These are phyloP conservation scores for Drosophila paranaensis DNA, from an alignment of 2,888 invertebrate genomes.

Conservation along the genomic window DNA sequence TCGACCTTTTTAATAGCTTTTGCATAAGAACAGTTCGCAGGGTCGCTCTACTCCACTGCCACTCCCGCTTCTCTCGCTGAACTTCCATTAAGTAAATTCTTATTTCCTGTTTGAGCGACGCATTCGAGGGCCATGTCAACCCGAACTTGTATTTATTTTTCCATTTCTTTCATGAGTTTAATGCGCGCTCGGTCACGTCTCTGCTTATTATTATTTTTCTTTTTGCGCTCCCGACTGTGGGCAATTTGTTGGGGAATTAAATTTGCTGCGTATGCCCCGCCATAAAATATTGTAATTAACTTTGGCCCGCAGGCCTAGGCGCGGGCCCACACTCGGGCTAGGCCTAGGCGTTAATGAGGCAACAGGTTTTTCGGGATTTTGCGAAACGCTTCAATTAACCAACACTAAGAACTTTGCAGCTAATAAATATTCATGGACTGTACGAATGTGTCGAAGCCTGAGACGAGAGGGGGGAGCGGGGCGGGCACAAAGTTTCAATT, in stretches of 20 bases:
- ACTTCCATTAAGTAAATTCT: not conserved
- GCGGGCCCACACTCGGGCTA: not conserved
- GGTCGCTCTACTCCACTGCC: not conserved
- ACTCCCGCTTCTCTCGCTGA: not conserved
- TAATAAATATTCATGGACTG: slow-evolving; percentile 73
- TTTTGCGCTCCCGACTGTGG: slow-evolving; percentile 18
- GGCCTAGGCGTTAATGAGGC: slow-evolving; percentile 62
- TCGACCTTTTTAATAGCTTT: not conserved
- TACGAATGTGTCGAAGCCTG: slow-evolving; percentile 1
- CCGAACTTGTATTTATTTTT: slow-evolving; percentile 20
- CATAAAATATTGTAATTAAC: slow-evolving; percentile 73
- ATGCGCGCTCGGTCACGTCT: slow-evolving; percentile 41
- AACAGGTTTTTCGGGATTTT: slow-evolving; percentile 62
- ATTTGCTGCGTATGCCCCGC: slow-evolving; percentile 35
- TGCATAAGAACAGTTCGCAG: not conserved
- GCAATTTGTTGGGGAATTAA: slow-evolving; percentile 56
- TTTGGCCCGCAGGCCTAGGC: slow-evolving; percentile 38
- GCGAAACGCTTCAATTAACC: slow-evolving; percentile 39
- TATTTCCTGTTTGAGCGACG: slow-evolving; percentile 13
- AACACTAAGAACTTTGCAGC: slow-evolving; percentile 39
- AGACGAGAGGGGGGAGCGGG: no score
- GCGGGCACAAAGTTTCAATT: slow-evolving; percentile 45
- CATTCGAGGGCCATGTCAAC: slow-evolving; percentile 12
- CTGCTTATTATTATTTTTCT: not conserved
- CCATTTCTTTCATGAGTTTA: slow-evolving; percentile 17